Conservation (phyloP, 2,113 vertebrate species). For the Prunella himalayana region DNA sequence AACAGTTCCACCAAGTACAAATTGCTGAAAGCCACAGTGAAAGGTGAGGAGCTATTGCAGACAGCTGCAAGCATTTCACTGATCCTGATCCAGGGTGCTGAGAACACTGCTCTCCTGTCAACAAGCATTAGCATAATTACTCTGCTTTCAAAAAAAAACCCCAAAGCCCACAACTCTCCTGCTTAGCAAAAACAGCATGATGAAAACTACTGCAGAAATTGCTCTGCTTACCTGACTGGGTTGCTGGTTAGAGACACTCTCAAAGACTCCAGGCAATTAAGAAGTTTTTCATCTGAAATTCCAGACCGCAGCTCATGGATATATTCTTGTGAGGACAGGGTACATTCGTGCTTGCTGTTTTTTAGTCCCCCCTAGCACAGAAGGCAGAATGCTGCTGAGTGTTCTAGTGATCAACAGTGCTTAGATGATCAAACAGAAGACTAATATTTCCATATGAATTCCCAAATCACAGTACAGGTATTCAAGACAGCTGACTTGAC, state of each 20-base stretch:
- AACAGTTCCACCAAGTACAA: background rate
- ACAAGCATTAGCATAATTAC: background rate
- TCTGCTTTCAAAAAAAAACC: background rate
- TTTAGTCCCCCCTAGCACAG: slow-evolving; percentile 88
- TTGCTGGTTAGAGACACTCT: slow-evolving; percentile 97
- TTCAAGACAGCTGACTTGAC: background rate
- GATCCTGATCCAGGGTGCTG: background rate
- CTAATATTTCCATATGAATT: background rate
- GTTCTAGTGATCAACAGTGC: background rate
- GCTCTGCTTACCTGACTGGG: slow-evolving; percentile 87
- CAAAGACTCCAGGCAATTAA: slow-evolving; percentile 94
- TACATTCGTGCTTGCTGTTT: slow-evolving; percentile 96
- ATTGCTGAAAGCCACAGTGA: background rate
- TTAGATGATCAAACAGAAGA: background rate
- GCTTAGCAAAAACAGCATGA: background rate
- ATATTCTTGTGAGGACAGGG: slow-evolving; percentile 95
- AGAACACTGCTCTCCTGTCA: background rate
- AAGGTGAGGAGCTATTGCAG: background rate
- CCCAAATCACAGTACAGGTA: background rate
- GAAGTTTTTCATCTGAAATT: slow-evolving; percentile 93
- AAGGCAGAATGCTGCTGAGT: slow-evolving; percentile 3
- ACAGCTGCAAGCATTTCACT: background rate
- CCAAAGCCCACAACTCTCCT: background rate
- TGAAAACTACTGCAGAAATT: background rate
- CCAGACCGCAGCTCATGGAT: slow-evolving; percentile 94